phyloP scores from a whole-genome alignment of 2,888 invertebrate species.

The Oxyscelio sp. region DNA sequence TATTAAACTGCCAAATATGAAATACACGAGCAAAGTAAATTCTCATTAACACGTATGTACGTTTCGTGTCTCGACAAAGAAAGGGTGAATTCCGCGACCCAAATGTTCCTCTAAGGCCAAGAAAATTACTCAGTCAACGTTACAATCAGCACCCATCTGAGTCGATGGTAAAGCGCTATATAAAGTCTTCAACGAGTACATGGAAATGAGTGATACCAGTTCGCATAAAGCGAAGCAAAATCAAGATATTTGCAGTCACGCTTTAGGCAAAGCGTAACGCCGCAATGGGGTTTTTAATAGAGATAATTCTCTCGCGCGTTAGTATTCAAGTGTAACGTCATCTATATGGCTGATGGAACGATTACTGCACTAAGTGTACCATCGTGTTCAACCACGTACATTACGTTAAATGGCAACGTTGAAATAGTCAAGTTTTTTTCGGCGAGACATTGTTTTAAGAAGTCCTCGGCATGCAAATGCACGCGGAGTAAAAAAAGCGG shows the following conservation, averaged over 20 bases:
- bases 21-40: constrained; percentile 25
- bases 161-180: constrained; percentile 14
- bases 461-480: constrained; percentile 76
- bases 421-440: constrained; percentile 10
- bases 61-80: constrained; percentile 20
- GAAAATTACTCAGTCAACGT: constrained; percentile 51
- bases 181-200: constrained; percentile 61
- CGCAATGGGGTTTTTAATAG: constrained; percentile 35
- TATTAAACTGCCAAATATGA: constrained; percentile 24
- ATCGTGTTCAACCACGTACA: constrained; percentile 6
- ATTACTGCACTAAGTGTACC: constrained; percentile 25
- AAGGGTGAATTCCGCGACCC: constrained; percentile 17
- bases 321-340: constrained; percentile 36
- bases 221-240: constrained; percentile 52
- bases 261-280: constrained; percentile 39
- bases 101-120: constrained; percentile 32
- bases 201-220: constrained; percentile 54
- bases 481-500: constrained; percentile 71
- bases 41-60: constrained; percentile 28
- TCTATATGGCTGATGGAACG: constrained; percentile 28
- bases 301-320: constrained; percentile 40
- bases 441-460: constrained; percentile 23
- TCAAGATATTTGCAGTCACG: constrained; percentile 70
- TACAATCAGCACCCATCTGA: constrained; percentile 30
- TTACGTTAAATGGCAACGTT: constrained; percentile 6